Base-by-base conservation (phyloP, 2,113 vertebrate species). In the Tangachromis dhanisi region DNA sequence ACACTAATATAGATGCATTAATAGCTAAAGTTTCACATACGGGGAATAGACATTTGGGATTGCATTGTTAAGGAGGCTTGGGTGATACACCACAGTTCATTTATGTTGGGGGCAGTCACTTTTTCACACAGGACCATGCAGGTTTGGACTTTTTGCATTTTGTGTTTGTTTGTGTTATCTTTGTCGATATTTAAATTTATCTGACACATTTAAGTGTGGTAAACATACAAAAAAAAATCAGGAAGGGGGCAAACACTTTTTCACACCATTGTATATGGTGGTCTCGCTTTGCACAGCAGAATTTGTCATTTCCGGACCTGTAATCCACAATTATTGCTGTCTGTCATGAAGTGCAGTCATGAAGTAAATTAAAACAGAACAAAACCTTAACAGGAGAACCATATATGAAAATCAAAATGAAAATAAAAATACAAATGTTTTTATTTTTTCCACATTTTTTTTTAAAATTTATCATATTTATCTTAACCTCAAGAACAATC, bases 121-220 rank as follows among this genome's bases (percentile, higher is more conserved):
- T 35, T 35, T 35, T 35, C 31, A 35, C 61, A 66, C 10, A 66
- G 61, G 31, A 35, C 61, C 31, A 66, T 35, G 10, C 17, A 35
- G 31, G 17, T 66, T 66, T 35, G 31, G 31, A 35, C 0, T 0
- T 66, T 0, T n/a, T 66, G 19, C 33, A 66, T n/a, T 66, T 38
- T 38, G 61, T 66, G 33, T 66, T 66, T 66, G 3, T 66, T 66
- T 66, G 33, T 66, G 0, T 66, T 38, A 38, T 66, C 10, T 66
- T 66, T n/a, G 33, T 66, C 61, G 8, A 66, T 38, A 66, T 66
- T 5, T 0, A 66, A 63, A 66, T 66, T 66, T 38, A 38, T 66
- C 4, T 38, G 61, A 66, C 3, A 66, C 31, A 66, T 38, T 35
- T 66, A 66, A 66, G 10, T 66, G 17, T n/a, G 31, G 6, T 38